These are phyloP conservation scores for Prenolepis imparis DNA, from an alignment of 2,888 invertebrate genomes.

Conservation along the genomic window DNA sequence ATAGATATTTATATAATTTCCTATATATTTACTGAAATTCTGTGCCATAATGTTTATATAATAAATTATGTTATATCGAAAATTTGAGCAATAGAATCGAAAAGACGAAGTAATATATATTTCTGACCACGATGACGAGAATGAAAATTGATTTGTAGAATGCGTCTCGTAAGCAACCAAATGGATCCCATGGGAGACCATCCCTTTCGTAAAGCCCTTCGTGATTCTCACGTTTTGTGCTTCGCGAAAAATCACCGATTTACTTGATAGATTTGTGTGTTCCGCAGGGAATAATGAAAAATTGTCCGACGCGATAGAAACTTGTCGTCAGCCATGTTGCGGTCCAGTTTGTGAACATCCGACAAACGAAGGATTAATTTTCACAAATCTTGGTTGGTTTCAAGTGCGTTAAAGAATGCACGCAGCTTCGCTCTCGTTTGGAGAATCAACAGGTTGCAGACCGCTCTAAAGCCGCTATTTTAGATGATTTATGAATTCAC, in stretches of 20 bases:
- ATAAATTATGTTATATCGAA: neutral
- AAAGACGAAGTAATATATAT: neutral
- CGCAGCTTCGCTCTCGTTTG: constrained; percentile 23
- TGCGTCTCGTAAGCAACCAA: neutral
- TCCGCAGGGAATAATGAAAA: constrained; percentile 8
- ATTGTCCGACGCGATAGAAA: constrained; percentile 52
- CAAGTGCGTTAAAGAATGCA: constrained; percentile 65
- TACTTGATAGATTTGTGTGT: constrained; percentile 6
- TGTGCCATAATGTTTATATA: neutral
- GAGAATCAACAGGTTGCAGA: constrained; percentile 70
- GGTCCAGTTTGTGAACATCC: neutral
- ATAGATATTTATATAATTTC: neutral
- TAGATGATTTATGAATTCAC: constrained; percentile 57
- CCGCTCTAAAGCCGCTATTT: constrained; percentile 24
- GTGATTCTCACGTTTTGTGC: constrained; percentile 7
- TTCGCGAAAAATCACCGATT: neutral
- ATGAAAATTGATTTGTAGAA: constrained; percentile 28
- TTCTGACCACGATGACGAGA: constrained; percentile 29
- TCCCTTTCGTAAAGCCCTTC: neutral
- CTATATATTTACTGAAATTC: neutral
- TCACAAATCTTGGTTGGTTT: constrained; percentile 34
- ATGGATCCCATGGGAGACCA: neutral
- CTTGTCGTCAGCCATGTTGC: constrained; percentile 52
- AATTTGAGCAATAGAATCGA: neutral
- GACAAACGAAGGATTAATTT: neutral